These are phyloP conservation scores for Brachionus asplanchnoidis DNA, from an alignment of 1,140 invertebrate genomes.

Conservation along the genomic window DNA sequence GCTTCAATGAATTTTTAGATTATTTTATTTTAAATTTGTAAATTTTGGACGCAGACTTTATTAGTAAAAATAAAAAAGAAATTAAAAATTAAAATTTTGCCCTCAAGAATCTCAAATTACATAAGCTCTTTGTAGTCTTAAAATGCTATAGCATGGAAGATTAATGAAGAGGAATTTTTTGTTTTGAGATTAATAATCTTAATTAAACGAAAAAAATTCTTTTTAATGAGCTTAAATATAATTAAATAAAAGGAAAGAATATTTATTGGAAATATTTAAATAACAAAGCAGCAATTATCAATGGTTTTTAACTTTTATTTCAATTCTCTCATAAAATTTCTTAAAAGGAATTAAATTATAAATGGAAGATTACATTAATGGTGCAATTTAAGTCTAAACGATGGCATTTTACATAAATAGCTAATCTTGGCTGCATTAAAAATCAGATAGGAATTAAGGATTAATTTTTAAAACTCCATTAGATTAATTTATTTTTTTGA, in stretches of 20 bases:
- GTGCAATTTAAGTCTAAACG: not conserved
- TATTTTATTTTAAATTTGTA: too few species aligned
- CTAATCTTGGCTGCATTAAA: not conserved
- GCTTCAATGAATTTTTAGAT: too few species aligned
- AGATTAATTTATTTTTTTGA: constrained; percentile 15
- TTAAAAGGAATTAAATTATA: not conserved
- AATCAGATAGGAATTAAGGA: not conserved
- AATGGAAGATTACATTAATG: not conserved
- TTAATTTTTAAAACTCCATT: constrained; percentile 27
- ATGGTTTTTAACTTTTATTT: not conserved
- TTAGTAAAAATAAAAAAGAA: not conserved
- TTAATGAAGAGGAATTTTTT: constrained; percentile 24
- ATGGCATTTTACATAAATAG: not conserved
- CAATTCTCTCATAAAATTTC: not conserved
- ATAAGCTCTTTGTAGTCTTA: not conserved
- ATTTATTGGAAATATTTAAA: constrained; percentile 20
- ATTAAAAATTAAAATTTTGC: not conserved
- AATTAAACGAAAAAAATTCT: not conserved
- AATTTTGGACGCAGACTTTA: too few species aligned
- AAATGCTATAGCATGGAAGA: not conserved
- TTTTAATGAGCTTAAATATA: not conserved
- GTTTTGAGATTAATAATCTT: constrained; percentile 10
- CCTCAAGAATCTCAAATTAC: not conserved
- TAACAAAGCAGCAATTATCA: not conserved
- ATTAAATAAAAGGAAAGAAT: not conserved